phyloP scores from a whole-genome alignment of 1,140 invertebrate genomes.

The Camponotus pennsylvanicus region DNA sequence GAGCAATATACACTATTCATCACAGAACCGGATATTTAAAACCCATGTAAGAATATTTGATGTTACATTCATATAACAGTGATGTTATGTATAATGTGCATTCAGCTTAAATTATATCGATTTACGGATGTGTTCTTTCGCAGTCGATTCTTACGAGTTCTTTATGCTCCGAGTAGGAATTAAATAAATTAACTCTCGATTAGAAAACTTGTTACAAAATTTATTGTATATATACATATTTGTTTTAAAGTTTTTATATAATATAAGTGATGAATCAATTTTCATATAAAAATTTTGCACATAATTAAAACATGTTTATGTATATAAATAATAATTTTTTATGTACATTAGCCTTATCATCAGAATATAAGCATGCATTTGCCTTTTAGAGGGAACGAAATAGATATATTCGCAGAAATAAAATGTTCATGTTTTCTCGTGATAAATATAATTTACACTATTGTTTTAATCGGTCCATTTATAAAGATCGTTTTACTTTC shows the following conservation, averaged over 20 bases:
- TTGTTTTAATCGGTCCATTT: conserved; percentile 53
- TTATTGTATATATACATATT: neutral
- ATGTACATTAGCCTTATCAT: neutral
- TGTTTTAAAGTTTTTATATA: neutral
- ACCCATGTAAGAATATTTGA: too few relatives aligned
- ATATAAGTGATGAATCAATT: neutral
- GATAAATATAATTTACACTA: conserved; percentile 26
- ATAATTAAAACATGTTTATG: neutral
- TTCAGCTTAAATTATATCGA: conserved; percentile 56
- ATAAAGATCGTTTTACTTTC: conserved; percentile 61
- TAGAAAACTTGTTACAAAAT: conserved; percentile 21
- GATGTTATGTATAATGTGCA: too few relatives aligned
- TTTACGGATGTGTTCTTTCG: conserved; percentile 56
- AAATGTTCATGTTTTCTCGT: conserved; percentile 10
- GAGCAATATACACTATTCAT: too few relatives aligned
- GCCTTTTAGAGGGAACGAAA: neutral
- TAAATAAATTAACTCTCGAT: conserved; percentile 28
- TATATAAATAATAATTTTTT: neutral
- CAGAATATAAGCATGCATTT: neutral
- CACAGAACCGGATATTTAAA: too few relatives aligned
- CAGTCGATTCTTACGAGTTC: conserved; percentile 43
- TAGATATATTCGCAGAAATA: conserved; percentile 29
- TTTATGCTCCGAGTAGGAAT: neutral
- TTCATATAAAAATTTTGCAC: neutral
- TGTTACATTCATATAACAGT: too few relatives aligned